phyloP scores from a whole-genome alignment of 64 coral and sea anemone species.

The Platygyra sinensis region DNA sequence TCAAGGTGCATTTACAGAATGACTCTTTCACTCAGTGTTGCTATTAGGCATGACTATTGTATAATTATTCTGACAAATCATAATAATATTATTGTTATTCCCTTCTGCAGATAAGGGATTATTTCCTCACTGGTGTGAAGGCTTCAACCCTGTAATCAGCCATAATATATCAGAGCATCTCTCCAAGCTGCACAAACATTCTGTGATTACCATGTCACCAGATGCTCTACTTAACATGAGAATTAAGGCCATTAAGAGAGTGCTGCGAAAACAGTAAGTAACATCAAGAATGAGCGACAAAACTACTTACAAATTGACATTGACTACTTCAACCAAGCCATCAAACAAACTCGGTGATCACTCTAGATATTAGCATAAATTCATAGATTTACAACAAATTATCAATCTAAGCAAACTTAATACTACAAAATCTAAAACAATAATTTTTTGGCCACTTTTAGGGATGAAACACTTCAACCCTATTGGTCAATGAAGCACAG shows the following conservation, averaged over 20 bases:
- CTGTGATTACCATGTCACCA: slow-evolving; percentile 66
- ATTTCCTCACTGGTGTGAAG: slow-evolving; percentile 67
- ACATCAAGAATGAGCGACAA: background rate
- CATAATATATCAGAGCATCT: slow-evolving; percentile 89
- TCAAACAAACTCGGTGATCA: too few species aligned
- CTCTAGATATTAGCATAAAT: too few species aligned
- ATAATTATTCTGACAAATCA: background rate
- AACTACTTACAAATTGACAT: background rate
- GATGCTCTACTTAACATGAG: slow-evolving; percentile 56
- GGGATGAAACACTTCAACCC: too few species aligned
- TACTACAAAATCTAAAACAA: too few species aligned
- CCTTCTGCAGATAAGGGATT: slow-evolving; percentile 63
- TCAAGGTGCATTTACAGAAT: too few species aligned
- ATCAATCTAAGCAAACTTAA: too few species aligned
- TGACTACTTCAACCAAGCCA: too few species aligned
- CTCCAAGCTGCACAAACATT: slow-evolving; percentile 79
- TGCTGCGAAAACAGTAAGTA: slow-evolving; percentile 85
- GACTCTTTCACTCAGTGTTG: too few species aligned
- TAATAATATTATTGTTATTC: background rate
- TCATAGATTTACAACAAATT: too few species aligned
- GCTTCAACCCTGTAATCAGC: slow-evolving; percentile 57
- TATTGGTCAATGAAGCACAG: too few species aligned
- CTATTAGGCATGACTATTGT: too few species aligned
- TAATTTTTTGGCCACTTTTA: too few species aligned
- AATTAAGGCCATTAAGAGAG: slow-evolving; percentile 66